Conservation (phyloP, 1,140 invertebrate genomes). For the Vanessa atalanta region DNA sequence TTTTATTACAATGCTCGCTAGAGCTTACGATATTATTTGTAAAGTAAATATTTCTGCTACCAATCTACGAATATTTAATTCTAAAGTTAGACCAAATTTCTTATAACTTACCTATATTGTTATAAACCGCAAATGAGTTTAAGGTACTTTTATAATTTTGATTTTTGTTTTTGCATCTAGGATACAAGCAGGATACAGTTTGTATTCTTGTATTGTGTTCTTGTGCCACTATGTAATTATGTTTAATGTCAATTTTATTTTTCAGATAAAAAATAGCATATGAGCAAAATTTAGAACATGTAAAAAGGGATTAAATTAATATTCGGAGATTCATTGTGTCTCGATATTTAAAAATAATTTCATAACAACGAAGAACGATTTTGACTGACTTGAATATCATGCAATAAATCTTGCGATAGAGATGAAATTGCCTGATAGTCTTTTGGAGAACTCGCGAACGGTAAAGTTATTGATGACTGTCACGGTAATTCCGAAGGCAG, state of each 20-base stretch:
- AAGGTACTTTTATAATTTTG: too few relatives aligned
- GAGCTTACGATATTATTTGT: too few relatives aligned
- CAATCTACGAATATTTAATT: too few relatives aligned
- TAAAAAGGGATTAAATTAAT: background rate
- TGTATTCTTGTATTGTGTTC: too few relatives aligned
- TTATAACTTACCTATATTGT: too few relatives aligned
- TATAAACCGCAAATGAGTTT: too few relatives aligned
- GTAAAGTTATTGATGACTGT: conserved; percentile 69
- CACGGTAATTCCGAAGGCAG: conserved; percentile 63
- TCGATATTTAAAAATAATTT: conserved; percentile 15
- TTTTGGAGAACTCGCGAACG: conserved; percentile 52
- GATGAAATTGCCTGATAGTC: conserved; percentile 48
- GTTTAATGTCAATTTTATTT: background rate
- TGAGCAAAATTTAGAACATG: background rate
- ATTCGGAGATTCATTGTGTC: conserved; percentile 20
- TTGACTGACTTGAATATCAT: conserved; percentile 21
- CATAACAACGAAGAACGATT: conserved; percentile 29
- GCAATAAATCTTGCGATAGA: conserved; percentile 35
- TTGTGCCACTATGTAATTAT: too few relatives aligned
- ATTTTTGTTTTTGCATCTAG: too few relatives aligned
- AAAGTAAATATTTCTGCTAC: too few relatives aligned
- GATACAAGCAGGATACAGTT: too few relatives aligned
- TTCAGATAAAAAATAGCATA: background rate
- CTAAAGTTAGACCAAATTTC: too few relatives aligned
- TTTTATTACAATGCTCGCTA: conserved; percentile 42